These are phyloP conservation scores for Torymus tubicola DNA, from an alignment of 2,888 invertebrate species.

Conservation along the genomic window DNA sequence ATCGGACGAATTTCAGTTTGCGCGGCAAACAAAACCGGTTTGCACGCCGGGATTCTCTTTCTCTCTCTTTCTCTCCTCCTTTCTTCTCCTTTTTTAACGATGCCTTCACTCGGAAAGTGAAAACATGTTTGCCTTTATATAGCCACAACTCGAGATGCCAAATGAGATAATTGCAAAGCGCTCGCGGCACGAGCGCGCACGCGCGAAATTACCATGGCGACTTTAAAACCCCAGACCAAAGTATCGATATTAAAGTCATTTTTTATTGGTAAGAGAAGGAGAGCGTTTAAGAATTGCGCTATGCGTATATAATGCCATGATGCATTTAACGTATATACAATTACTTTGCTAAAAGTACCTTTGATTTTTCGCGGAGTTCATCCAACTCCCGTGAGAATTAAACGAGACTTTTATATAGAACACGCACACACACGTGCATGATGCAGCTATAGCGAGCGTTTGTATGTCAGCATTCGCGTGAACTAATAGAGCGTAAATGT, in stretches of 20 bases:
- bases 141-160: conserved; percentile 10
- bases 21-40: not conserved
- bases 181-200: conserved; percentile 1
- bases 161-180: conserved; percentile 34
- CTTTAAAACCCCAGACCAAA: conserved; percentile 1
- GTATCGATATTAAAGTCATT: conserved; percentile 19
- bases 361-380: too few relatives aligned
- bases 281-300: too few relatives aligned
- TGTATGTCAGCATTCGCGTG: too few relatives aligned
- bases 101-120: not conserved
- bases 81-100: not conserved
- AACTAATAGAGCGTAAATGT: conserved; percentile 11
- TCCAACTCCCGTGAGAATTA: too few relatives aligned
- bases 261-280: not conserved
- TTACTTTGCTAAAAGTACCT: too few relatives aligned
- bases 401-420: too few relatives aligned
- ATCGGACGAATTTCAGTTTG: not conserved
- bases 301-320: too few relatives aligned
- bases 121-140: conserved; percentile 32
- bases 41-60: not conserved
- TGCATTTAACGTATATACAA: too few relatives aligned
- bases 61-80: too few relatives aligned
- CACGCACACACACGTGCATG: too few relatives aligned
- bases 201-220: conserved; percentile 24
- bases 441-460: too few relatives aligned